These are phyloP conservation scores for Caenorhabditis latens DNA, from an alignment of 1,140 invertebrate species.

Conservation along the genomic window DNA sequence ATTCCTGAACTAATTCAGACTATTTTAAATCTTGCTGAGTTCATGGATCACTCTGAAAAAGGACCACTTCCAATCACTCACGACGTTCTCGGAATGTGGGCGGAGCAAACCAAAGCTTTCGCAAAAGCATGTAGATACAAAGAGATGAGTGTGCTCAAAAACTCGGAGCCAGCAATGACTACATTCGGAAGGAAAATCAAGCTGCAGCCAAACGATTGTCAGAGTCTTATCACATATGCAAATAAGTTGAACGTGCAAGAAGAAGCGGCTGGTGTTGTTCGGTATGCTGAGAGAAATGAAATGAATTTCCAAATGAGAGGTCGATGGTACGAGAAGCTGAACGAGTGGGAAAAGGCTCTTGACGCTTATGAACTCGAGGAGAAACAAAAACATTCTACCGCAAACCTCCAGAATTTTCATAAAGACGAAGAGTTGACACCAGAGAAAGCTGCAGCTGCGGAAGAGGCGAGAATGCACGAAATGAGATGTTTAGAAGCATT, in stretches of 20 bases:
- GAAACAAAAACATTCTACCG: not conserved
- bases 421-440: not conserved
- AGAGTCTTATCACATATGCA: constrained; percentile 83
- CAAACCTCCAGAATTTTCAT: not conserved
- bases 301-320: constrained; percentile 84
- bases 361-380: constrained; percentile 74
- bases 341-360: constrained; percentile 97
- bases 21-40: constrained; percentile 96
- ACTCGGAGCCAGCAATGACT: constrained; percentile 65
- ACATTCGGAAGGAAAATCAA: constrained; percentile 15
- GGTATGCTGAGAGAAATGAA: constrained; percentile 85
- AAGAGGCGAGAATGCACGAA: constrained; percentile 89
- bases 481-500: constrained; percentile 97
- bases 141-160: constrained; percentile 91
- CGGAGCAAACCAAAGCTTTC: constrained; percentile 83
- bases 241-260: constrained; percentile 99
- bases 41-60: constrained; percentile 99
- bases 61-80: constrained; percentile 91
- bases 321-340: constrained; percentile 97
- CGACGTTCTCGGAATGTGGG: constrained; percentile 82
- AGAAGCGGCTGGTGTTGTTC: constrained; percentile 91
- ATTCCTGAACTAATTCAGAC: constrained; percentile 97
- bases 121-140: constrained; percentile 98
- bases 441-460: constrained; percentile 79
- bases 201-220: constrained; percentile 66